Conservation (phyloP, 2,888 invertebrate species). For the Sinopyrophorus schimmeli region DNA sequence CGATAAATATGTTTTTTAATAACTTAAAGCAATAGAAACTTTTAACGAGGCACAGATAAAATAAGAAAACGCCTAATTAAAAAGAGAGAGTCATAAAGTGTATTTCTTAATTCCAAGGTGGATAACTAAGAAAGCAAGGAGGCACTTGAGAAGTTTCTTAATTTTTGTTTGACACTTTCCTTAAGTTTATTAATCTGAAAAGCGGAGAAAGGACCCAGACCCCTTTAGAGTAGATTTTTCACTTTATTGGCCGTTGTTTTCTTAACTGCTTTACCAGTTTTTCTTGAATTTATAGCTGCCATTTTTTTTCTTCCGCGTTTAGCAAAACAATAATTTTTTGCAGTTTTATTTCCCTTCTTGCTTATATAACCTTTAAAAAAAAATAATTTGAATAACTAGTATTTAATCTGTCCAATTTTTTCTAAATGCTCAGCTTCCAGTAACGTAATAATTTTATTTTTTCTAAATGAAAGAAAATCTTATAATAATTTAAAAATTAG, state of each 20-base stretch:
- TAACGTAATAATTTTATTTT: too few relatives aligned
- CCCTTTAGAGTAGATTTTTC: conserved; percentile 21
- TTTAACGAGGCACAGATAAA: conserved; percentile 13
- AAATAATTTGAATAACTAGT: too few relatives aligned
- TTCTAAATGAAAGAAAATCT: too few relatives aligned
- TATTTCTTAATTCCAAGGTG: conserved; percentile 25
- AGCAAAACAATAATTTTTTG: too few relatives aligned
- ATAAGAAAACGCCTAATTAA: conserved; percentile 22
- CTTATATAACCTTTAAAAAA: too few relatives aligned
- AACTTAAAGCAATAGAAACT: conserved; percentile 14
- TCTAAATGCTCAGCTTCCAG: too few relatives aligned
- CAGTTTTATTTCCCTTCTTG: too few relatives aligned
- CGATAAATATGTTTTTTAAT: conserved; percentile 11
- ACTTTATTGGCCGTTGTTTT: conserved; percentile 34
- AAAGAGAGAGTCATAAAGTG: conserved; percentile 24
- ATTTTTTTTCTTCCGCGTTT: too few relatives aligned
- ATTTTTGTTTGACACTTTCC: conserved; percentile 47
- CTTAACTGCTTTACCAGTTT: conserved; percentile 40
- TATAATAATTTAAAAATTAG: too few relatives aligned
- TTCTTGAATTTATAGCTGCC: conserved; percentile 39
- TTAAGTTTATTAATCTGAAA: conserved; percentile 45
- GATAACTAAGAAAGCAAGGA: conserved; percentile 21
- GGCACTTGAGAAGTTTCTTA: conserved; percentile 42
- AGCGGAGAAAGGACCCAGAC: conserved; percentile 23
- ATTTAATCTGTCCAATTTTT: too few relatives aligned